Percentiles rank a stretch among this genome's conserved stretches.
Conservation (phyloP, 2,888 invertebrate genomes). For the Neocrepidodera transversa region DNA sequence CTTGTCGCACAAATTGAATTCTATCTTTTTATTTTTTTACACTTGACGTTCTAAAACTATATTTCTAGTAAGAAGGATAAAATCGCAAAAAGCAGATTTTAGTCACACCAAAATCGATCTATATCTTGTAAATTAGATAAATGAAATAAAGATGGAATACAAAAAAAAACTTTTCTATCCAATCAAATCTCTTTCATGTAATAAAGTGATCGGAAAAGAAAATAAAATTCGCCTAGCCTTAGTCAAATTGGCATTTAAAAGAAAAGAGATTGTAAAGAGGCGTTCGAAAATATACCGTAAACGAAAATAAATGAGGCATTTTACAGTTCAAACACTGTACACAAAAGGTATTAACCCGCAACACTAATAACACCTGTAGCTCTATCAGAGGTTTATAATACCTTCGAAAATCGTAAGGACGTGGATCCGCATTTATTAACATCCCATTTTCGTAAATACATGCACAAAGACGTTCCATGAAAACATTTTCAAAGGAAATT, state of each 20-base stretch:
- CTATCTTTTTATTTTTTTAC: too few species aligned
- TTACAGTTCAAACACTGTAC: conserved; percentile 2
- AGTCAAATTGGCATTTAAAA: neutral
- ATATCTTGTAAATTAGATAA: too few species aligned
- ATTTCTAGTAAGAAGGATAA: too few species aligned
- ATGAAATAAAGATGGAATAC: too few species aligned
- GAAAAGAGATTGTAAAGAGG: neutral
- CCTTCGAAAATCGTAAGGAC: conserved; percentile 30
- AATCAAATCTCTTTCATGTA: too few species aligned
- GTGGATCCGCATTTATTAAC: conserved; percentile 38
- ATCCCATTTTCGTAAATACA: conserved; percentile 7
- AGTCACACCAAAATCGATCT: too few species aligned
- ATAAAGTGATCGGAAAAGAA: neutral
- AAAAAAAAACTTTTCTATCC: too few species aligned
- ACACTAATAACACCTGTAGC: conserved; percentile 32
- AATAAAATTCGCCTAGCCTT: neutral
- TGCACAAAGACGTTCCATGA: neutral
- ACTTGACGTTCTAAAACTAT: too few species aligned
- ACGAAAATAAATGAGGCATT: conserved; percentile 6
- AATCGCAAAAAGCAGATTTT: too few species aligned
- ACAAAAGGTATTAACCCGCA: conserved; percentile 21
- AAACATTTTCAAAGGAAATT: neutral
- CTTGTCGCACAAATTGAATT: neutral
- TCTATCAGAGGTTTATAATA: conserved; percentile 28
- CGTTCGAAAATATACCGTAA: neutral